Conservation (phyloP, 2,797 vertebrate genomes). For the Orientallactaga sibirica region DNA sequence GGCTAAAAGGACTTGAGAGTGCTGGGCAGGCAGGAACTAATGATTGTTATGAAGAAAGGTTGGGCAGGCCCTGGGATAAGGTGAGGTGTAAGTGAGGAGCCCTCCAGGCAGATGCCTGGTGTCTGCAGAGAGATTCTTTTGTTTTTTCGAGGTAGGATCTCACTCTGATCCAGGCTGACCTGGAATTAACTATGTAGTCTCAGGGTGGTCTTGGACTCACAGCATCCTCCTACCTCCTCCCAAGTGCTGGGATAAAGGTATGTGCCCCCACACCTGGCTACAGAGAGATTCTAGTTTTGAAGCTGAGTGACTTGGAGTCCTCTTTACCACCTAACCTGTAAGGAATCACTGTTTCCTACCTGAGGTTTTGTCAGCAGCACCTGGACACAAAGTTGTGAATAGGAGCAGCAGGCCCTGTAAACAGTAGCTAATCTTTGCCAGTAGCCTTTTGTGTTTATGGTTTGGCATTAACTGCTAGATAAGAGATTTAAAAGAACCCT, state of each 20-base stretch:
- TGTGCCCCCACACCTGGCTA: too few species aligned
- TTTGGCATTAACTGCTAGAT: conserved; percentile 31
- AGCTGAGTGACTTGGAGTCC: not conserved
- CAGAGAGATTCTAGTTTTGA: not conserved
- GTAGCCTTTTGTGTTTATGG: conserved; percentile 5
- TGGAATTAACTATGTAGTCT: too few species aligned
- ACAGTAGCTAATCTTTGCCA: not conserved
- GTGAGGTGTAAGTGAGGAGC: not conserved
- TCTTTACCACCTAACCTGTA: not conserved
- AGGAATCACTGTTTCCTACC: not conserved
- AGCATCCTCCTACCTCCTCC: too few species aligned
- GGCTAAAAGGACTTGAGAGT: not conserved
- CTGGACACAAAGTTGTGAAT: not conserved
- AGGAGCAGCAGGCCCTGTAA: not conserved
- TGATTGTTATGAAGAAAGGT: not conserved
- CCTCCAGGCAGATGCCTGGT: not conserved
- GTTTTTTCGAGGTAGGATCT: not conserved
- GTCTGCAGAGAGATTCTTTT: not conserved
- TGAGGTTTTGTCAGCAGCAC: not conserved
- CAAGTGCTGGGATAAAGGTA: too few species aligned
- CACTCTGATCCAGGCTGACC: too few species aligned
- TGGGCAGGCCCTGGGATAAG: not conserved
- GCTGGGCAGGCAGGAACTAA: not conserved
- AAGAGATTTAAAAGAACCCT: not conserved
- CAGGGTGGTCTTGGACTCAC: too few species aligned